Percentiles rank a stretch among this genome's conserved stretches.
These are phyloP conservation scores for Mizuhopecten yessoensis DNA, from an alignment of 1,140 invertebrate genomes.

Conservation along the genomic window DNA sequence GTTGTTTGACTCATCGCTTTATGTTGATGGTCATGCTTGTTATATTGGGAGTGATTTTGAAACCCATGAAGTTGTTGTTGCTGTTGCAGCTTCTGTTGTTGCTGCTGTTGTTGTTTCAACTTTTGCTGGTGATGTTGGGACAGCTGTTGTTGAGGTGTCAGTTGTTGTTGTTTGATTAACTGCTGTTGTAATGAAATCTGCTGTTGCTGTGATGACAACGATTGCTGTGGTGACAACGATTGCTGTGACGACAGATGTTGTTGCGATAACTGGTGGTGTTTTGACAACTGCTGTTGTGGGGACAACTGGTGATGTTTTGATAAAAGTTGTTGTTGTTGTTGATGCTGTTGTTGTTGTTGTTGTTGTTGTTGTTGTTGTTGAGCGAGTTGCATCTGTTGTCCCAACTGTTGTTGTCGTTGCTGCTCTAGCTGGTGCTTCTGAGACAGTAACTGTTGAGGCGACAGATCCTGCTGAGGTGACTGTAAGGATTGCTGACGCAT, in stretches of 20 bases:
- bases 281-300: conserved; percentile 26
- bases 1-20: background rate
- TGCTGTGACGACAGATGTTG: conserved; percentile 30
- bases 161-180: background rate
- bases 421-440: conserved; percentile 1
- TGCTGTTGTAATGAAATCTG: background rate
- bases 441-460: background rate
- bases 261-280: background rate
- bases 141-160: background rate
- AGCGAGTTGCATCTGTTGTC: background rate
- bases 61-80: conserved; percentile 38
- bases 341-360: background rate
- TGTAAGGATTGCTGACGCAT: background rate
- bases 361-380: background rate
- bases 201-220: background rate
- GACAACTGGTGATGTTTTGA: background rate
- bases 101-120: background rate
- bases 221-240: background rate
- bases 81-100: background rate
- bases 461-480: background rate
- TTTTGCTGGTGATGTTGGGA: background rate
- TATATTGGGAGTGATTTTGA: conserved; percentile 42
- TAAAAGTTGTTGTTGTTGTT: conserved; percentile 30
- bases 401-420: background rate
- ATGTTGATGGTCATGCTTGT: background rate